Evolutionary conservation across 2,797 vertebrate species (phyloP), one percentile per base, ranked within the genome.

Genomic region (Channallabes apus): DNA sequence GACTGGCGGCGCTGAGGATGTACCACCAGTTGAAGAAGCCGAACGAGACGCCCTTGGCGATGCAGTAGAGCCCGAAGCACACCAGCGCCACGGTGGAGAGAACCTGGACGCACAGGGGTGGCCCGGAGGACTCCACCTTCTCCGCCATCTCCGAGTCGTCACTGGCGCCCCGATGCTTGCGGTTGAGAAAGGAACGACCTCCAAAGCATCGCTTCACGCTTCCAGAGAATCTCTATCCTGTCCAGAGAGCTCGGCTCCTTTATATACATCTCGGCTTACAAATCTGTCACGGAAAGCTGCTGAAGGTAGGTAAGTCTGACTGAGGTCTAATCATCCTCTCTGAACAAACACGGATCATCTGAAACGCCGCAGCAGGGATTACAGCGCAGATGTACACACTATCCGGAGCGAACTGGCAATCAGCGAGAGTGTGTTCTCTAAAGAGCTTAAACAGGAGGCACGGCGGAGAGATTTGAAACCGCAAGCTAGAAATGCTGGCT

Each of bases 21-120:
- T 92, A 92, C 94, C 94, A 94, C 94, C 93, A 94, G 88, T 89
- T 94, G 83, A 94, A 94, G 20, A 89, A 88, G 59, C 89, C 90
- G 18, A 92, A 92, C 1, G 92, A 91, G 62, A 90, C 71, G 5
- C 90, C 90, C 86, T 90, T 94, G 76, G 88, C 82, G n/a, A 95
- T 87, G 88, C 93, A 92, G 88, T 90, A 93, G 22, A 94, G 85
- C 17, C 93, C 91, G 20, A 94, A 93, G 80, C 90, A 90, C 35
- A 92, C 82, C 65, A 92, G 80, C 9, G 88, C 82, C 27, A 92
- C 78, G 2, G 92, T 78, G 11, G 92, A 93, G 56, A 93, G 83
- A 17, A 94, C 89, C 88, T 94, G 93, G 41, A 93, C 32, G 1
- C 92, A 94, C 24, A 94, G 41, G 0, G 93, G 90, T 2, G 92